Conservation (phyloP, 2,888 invertebrate genomes). For the Drosophila monieri region DNA sequence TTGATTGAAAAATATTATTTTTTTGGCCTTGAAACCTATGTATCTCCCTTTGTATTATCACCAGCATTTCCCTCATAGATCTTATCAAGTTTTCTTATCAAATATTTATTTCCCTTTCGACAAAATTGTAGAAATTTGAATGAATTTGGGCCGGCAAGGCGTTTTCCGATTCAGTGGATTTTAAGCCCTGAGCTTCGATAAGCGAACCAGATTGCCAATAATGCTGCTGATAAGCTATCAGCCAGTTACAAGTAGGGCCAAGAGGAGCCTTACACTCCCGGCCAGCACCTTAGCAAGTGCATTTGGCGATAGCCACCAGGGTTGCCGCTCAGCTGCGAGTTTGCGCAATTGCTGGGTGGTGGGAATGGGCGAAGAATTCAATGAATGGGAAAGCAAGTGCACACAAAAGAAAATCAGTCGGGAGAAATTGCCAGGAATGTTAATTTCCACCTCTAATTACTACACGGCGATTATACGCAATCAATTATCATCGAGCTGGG, state of each 20-base stretch:
- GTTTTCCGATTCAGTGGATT: background rate
- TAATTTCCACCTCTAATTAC: slow-evolving; percentile 31
- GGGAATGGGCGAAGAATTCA: slow-evolving; percentile 29
- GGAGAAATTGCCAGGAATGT: slow-evolving; percentile 17
- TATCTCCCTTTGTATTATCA: background rate
- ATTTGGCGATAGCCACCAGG: slow-evolving; percentile 25
- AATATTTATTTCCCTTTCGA: background rate
- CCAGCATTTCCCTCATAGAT: background rate
- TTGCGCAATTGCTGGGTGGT: slow-evolving; percentile 27
- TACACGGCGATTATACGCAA: slow-evolving; percentile 9
- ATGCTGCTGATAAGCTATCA: background rate
- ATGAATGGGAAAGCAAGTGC: slow-evolving; percentile 38
- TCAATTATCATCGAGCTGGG: slow-evolving; percentile 12
- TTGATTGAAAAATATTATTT: too few relatives aligned
- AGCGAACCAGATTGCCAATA: background rate
- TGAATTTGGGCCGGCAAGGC: too few relatives aligned
- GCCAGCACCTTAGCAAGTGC: slow-evolving; percentile 34
- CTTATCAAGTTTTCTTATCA: background rate
- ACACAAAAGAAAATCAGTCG: slow-evolving; percentile 20
- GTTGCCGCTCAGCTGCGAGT: slow-evolving; percentile 33
- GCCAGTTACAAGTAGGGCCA: background rate
- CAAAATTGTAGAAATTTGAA: background rate
- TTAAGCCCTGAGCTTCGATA: background rate
- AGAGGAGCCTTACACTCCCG: slow-evolving; percentile 5
- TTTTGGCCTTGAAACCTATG: background rate